A percentile compares a stretch with the other conserved stretches of the same genome.
Evolutionary conservation across 1,140 invertebrate species (phyloP).

Genomic region (Drosophila ercepeae): DNA sequence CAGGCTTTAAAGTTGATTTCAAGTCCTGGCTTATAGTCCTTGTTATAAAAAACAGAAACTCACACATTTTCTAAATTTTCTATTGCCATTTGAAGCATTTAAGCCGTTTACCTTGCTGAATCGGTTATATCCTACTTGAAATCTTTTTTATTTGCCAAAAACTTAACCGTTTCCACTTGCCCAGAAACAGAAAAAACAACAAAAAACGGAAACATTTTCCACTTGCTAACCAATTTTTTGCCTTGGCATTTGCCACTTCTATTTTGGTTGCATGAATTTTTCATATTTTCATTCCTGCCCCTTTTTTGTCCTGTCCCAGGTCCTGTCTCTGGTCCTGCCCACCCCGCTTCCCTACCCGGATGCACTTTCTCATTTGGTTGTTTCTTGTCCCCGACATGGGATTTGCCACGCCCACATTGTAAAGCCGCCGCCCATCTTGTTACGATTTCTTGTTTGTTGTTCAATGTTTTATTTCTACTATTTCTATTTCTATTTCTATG

Average conservation of each 20-base stretch:
- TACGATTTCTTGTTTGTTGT: conserved; percentile 15
- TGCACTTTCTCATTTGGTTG: conserved; percentile 5
- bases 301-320: neutral
- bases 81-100: neutral
- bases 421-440: conserved; percentile 36
- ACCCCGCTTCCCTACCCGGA: no score
- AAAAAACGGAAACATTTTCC: conserved; percentile 6
- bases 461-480: neutral
- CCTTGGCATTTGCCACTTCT: neutral
- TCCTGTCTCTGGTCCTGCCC: no score
- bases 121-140: conserved; percentile 4
- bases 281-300: conserved; percentile 37
- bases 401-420: conserved; percentile 9
- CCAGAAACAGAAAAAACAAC: neutral
- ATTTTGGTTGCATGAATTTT: conserved; percentile 15
- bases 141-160: neutral
- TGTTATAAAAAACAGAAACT: no score
- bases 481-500: neutral
- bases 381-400: conserved; percentile 10
- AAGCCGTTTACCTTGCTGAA: neutral
- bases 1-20: neutral
- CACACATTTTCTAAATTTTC: neutral
- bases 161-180: neutral
- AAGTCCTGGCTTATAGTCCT: no score
- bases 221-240: conserved; percentile 23